A percentile compares a stretch with the other conserved stretches of the same genome.
phyloP scores from a whole-genome alignment of 2,113 vertebrate species.

The Verasper variegatus region DNA sequence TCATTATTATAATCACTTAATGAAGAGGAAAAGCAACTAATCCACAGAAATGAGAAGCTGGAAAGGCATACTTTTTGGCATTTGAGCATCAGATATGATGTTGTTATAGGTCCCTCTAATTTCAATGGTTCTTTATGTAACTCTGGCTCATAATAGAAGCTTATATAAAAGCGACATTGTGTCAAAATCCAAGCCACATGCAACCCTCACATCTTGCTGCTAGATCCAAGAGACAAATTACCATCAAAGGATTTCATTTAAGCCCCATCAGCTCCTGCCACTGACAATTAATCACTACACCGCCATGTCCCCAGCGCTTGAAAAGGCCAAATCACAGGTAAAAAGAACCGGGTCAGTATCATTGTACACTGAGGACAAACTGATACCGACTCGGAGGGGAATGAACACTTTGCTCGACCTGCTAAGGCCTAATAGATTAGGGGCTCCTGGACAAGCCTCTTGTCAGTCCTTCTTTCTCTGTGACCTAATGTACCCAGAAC shows the following conservation, averaged over 20 bases:
- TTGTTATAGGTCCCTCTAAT: no score
- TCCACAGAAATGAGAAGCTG: no score
- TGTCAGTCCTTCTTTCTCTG: constrained; percentile 52
- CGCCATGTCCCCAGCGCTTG: background rate
- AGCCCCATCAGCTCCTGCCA: background rate
- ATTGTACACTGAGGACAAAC: constrained; percentile 41
- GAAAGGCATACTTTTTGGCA: no score
- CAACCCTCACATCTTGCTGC: background rate
- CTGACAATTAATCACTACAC: constrained; percentile 1
- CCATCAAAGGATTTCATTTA: constrained; percentile 15
- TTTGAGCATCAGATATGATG: no score
- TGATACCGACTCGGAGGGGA: constrained; percentile 20
- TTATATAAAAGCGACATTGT: background rate
- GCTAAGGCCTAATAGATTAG: constrained; percentile 65
- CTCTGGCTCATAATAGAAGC: background rate
- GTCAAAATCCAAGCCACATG: no score
- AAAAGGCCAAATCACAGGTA: constrained; percentile 22
- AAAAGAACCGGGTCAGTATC: constrained; percentile 12
- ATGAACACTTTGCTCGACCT: constrained; percentile 50
- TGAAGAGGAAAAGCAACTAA: no score
- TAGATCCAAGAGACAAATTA: constrained; percentile 8
- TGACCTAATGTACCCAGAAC: constrained; percentile 73
- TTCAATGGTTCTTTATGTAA: no score
- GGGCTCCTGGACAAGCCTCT: constrained; percentile 47
- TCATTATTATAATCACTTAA: no score